Conservation (phyloP, 2,888 invertebrate species). For the Imbricaverruca yamaguchii region DNA sequence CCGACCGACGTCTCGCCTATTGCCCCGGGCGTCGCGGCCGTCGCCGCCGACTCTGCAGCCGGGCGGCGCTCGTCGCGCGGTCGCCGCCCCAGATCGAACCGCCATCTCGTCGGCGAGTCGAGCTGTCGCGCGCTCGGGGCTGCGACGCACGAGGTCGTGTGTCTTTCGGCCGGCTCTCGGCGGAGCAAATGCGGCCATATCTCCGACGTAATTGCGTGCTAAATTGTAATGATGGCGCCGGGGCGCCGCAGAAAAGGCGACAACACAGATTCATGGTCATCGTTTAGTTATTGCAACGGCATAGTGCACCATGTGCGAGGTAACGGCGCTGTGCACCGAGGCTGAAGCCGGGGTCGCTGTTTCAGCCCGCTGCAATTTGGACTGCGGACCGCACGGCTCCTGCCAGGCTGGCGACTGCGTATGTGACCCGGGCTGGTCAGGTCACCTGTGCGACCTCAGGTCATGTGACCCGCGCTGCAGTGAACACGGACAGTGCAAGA, state of each 20-base stretch:
- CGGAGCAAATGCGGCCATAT: background rate
- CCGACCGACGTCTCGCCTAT: too few species aligned
- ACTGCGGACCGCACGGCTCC: slow-evolving; percentile 88
- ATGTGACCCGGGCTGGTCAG: slow-evolving; percentile 76
- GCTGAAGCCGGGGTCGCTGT: background rate
- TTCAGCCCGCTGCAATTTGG: slow-evolving; percentile 79
- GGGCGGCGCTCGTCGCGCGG: background rate
- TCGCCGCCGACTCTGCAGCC: background rate
- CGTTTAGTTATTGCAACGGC: background rate
- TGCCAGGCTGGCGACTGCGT: slow-evolving; percentile 85
- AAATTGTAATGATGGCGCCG: background rate
- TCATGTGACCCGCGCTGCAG: slow-evolving; percentile 87
- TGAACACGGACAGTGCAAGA: slow-evolving; percentile 92
- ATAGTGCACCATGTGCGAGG: background rate
- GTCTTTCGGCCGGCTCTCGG: background rate
- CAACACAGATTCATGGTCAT: background rate
- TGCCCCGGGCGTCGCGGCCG: background rate
- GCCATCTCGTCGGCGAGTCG: background rate
- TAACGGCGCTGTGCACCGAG: background rate
- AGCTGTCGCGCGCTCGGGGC: background rate
- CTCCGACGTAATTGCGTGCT: slow-evolving; percentile 2
- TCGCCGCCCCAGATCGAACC: background rate
- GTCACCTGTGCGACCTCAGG: slow-evolving; percentile 79
- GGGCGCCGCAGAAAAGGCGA: background rate
- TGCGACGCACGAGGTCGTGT: background rate